A percentile compares a stretch with the other conserved stretches of the same genome.
These are phyloP conservation scores for Calameuta pallipes DNA, from an alignment of 2,888 invertebrate species.

Conservation along the genomic window DNA sequence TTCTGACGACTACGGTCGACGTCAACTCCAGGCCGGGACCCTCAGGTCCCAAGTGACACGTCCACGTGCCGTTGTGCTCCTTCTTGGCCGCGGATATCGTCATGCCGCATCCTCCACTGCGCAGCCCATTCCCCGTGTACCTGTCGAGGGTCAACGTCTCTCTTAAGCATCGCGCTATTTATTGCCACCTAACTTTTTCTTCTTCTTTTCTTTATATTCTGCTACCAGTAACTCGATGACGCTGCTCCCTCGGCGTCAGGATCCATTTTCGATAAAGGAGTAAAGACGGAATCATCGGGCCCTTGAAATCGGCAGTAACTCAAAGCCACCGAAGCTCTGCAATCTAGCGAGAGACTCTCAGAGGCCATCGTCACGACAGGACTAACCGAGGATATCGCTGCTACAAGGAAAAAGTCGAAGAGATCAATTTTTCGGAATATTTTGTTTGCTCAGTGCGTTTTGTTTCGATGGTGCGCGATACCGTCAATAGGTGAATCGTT, in stretches of 20 bases:
- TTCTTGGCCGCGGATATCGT: slow-evolving; percentile 60
- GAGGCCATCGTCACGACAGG: slow-evolving; percentile 14
- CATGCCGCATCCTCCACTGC: slow-evolving; percentile 67
- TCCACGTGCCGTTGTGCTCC: slow-evolving; percentile 66
- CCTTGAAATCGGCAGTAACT: slow-evolving; percentile 57
- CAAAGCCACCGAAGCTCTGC: slow-evolving; percentile 62
- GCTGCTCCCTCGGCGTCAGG: too few species aligned
- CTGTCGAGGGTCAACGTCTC: slow-evolving; percentile 40
- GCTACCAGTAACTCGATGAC: too few species aligned
- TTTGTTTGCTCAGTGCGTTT: slow-evolving; percentile 17
- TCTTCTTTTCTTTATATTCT: too few species aligned
- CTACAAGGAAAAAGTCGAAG: neutral
- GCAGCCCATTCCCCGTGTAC: slow-evolving; percentile 66
- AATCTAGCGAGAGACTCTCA: slow-evolving; percentile 60
- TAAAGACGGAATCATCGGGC: too few species aligned
- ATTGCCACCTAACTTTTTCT: too few species aligned
- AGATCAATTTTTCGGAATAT: slow-evolving; percentile 2
- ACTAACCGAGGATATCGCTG: neutral
- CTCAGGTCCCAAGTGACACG: slow-evolving; percentile 68
- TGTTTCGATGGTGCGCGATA: neutral
- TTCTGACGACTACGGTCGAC: slow-evolving; percentile 61
- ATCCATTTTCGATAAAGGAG: too few species aligned
- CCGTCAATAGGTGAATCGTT: too few species aligned
- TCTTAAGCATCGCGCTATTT: too few species aligned
- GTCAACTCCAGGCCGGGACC: slow-evolving; percentile 63